phyloP scores from a whole-genome alignment of 1,140 invertebrate species.

The Scylla paramamosain region DNA sequence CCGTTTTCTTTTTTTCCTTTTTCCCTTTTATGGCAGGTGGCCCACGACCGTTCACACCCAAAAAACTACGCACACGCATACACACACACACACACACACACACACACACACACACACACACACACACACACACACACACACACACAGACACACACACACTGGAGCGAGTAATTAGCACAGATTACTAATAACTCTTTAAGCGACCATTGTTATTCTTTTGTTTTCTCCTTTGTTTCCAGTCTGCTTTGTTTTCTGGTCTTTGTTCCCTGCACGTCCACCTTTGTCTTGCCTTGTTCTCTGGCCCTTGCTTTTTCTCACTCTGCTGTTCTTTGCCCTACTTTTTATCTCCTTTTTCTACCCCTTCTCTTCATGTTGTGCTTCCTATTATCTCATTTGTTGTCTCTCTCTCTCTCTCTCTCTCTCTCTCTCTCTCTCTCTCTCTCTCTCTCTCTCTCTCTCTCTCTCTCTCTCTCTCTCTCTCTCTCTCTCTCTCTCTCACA shows the following conservation, averaged over 20 bases:
- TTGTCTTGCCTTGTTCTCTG: background rate
- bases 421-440: no score
- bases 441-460: no score
- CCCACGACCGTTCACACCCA: background rate
- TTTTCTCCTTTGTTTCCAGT: constrained; percentile 14
- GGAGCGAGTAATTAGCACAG: background rate
- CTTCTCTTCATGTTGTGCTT: background rate
- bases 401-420: background rate
- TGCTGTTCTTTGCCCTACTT: background rate
- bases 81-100: constrained; percentile 36
- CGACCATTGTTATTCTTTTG: background rate
- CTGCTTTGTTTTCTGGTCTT: background rate
- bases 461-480: background rate
- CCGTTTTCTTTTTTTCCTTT: background rate
- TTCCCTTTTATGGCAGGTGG: background rate
- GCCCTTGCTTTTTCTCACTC: background rate
- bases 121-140: constrained; percentile 59
- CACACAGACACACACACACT: constrained; percentile 30
- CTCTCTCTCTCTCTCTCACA: background rate
- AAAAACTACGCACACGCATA: background rate
- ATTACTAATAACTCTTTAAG: constrained; percentile 7
- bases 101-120: constrained; percentile 39
- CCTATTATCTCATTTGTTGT: background rate
- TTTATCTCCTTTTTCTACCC: background rate
- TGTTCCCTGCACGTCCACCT: background rate